A percentile compares a stretch with the other conserved stretches of the same genome.
Evolutionary conservation across 2,113 vertebrate genomes (phyloP).

Genomic region (Himantopus leucocephalus): DNA sequence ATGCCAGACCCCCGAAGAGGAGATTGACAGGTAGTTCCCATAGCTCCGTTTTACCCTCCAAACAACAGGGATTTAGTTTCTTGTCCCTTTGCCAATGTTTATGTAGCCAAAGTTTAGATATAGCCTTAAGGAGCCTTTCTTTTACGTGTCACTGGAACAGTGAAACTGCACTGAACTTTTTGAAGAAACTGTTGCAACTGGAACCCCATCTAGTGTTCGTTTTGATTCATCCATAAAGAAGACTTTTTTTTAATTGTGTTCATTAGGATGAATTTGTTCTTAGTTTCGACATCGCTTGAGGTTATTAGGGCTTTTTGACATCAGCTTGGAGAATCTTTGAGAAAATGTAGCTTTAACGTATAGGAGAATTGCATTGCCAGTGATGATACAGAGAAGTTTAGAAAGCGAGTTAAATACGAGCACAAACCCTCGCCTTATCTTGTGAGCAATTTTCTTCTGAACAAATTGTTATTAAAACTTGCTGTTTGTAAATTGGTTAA

Average conservation of each 20-base stretch:
- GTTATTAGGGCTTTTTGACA: not conserved
- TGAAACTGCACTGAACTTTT: slow-evolving; percentile 82
- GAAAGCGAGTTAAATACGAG: not conserved
- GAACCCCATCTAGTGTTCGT: slow-evolving; percentile 95
- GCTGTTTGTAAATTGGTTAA: not conserved
- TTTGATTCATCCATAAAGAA: slow-evolving; percentile 77
- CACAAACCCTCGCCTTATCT: not conserved
- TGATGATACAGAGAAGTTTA: not conserved
- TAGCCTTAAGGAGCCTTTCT: slow-evolving; percentile 88
- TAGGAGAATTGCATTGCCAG: not conserved
- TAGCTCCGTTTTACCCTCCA: slow-evolving; percentile 81
- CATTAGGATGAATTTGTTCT: slow-evolving; percentile 9
- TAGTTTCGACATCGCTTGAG: not conserved
- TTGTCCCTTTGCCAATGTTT: slow-evolving; percentile 95
- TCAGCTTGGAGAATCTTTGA: not conserved
- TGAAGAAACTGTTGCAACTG: slow-evolving; percentile 85
- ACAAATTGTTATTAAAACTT: not conserved
- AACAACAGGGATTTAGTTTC: slow-evolving; percentile 90
- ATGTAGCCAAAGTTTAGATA: slow-evolving; percentile 90
- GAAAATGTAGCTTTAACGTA: not conserved
- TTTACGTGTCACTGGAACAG: slow-evolving; percentile 87
- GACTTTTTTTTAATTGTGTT: slow-evolving; percentile 32
- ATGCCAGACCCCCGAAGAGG: slow-evolving; percentile 88
- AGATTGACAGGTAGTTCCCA: slow-evolving; percentile 89
- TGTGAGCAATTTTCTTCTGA: not conserved